Evolutionary conservation across 2,797 vertebrate species (phyloP).

Genomic region (Hippocampus kuda): DNA sequence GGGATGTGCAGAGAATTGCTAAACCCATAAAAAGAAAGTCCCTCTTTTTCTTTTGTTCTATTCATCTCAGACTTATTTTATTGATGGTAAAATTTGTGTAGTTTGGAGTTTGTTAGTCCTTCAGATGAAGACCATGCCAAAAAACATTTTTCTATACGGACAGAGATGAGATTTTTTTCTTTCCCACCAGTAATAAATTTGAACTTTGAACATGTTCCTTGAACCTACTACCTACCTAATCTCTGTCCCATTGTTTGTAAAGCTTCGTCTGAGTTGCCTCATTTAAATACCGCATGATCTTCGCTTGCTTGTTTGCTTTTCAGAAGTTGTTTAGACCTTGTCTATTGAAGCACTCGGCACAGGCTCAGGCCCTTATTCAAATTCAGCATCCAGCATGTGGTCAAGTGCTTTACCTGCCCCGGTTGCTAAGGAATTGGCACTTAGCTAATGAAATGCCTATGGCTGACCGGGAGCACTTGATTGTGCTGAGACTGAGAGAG

Average conservation of each 20-base stretch:
- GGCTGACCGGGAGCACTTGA: constrained; percentile 53
- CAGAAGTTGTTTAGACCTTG: not conserved
- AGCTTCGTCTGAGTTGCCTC: not conserved
- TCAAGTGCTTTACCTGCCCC: constrained; percentile 50
- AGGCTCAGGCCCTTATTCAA: constrained; percentile 30
- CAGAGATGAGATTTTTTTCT: not conserved
- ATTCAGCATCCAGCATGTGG: constrained; percentile 32
- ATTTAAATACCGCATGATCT: not conserved
- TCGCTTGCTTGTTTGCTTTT: constrained; percentile 1
- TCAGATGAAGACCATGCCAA: not conserved
- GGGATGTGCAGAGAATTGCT: not conserved
- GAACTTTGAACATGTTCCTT: not conserved
- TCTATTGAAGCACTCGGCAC: not conserved
- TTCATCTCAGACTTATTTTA: too few species aligned
- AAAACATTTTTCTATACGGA: not conserved
- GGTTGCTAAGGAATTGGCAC: constrained; percentile 59
- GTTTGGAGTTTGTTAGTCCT: not conserved
- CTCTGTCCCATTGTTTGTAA: not conserved
- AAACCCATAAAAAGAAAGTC: not conserved
- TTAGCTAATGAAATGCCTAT: constrained; percentile 65
- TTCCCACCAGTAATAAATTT: not conserved
- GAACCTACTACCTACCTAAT: not conserved
- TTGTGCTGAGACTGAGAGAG: constrained; percentile 51
- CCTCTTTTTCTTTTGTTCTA: not conserved
- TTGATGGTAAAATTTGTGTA: not conserved